A percentile compares a stretch with the other conserved stretches of the same genome.
Conservation (phyloP, 2,797 vertebrate species). For the Squalus acanthias region DNA sequence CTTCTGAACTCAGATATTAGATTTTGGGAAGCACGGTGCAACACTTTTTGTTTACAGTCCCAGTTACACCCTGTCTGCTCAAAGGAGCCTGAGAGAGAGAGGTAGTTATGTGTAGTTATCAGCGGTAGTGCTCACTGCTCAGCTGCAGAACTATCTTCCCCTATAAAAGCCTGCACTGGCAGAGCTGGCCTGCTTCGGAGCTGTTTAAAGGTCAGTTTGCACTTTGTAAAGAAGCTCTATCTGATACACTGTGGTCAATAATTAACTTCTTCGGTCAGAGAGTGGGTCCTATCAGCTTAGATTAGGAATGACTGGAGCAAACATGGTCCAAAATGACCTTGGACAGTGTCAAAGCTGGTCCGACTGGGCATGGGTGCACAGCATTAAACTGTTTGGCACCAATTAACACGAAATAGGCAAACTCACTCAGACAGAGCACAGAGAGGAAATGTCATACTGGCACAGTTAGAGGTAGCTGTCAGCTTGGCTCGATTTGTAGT, state of each 20-base stretch:
- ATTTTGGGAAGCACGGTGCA: background rate
- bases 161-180: background rate
- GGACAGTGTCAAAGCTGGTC: background rate
- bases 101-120: background rate
- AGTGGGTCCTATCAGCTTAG: background rate
- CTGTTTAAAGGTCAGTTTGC: conserved; percentile 5
- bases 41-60: background rate
- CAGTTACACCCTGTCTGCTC: background rate
- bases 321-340: background rate
- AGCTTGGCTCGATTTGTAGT: background rate
- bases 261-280: background rate
- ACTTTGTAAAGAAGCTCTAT: background rate
- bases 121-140: background rate
- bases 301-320: background rate
- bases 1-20: background rate
- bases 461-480: background rate
- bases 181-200: background rate
- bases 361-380: background rate
- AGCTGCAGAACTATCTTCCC: background rate
- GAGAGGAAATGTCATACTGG: background rate
- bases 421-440: background rate
- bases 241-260: background rate
- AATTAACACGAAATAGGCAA: background rate
- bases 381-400: background rate
- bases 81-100: background rate